A percentile compares a stretch with the other conserved stretches of the same genome.
These are phyloP conservation scores for Fukomys damarensis DNA, from an alignment of 2,113 vertebrate genomes.

Conservation along the genomic window DNA sequence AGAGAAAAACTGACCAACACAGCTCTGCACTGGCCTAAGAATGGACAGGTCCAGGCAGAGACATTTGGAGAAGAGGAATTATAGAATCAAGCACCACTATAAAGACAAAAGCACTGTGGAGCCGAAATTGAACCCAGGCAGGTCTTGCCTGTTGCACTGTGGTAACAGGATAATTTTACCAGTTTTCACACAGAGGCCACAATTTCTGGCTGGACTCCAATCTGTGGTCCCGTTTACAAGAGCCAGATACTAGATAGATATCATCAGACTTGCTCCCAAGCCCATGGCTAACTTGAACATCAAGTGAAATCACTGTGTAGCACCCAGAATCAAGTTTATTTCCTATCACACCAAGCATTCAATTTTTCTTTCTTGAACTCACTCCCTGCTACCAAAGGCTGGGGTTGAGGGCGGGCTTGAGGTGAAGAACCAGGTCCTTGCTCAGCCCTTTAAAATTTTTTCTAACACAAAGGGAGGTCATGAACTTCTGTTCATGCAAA, in stretches of 20 bases:
- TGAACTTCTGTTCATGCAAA: not conserved
- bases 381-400: not conserved
- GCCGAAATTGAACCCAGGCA: not conserved
- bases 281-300: not conserved
- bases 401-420: not conserved
- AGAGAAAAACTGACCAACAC: not conserved
- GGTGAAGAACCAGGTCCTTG: not conserved
- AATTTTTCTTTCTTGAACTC: not conserved
- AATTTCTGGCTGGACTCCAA: not conserved
- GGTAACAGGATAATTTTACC: not conserved
- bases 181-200: not conserved
- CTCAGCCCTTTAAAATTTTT: not conserved
- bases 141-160: not conserved
- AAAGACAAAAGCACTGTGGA: not conserved
- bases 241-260: not conserved
- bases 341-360: not conserved
- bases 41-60: too few species aligned
- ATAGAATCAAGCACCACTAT: not conserved
- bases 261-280: not conserved
- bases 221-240: not conserved
- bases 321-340: fast-evolving
- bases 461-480: not conserved
- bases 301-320: fast-evolving
- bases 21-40: not conserved
- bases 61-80: not conserved